These are phyloP conservation scores for Caenorhabditis sp. DNA, from an alignment of 2,888 invertebrate genomes.

Conservation along the genomic window DNA sequence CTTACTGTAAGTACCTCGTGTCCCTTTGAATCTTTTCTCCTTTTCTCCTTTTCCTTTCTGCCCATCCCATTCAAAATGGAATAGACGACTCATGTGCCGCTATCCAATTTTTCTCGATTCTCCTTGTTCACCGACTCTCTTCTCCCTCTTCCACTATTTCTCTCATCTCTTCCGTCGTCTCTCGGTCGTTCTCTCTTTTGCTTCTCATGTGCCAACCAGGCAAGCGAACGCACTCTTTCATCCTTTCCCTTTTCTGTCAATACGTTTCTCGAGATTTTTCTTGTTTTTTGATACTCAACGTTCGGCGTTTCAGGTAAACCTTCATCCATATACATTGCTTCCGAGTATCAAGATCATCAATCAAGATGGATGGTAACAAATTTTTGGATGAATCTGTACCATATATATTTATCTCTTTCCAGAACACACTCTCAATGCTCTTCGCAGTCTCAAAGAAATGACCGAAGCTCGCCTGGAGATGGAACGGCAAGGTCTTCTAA, in stretches of 20 bases:
- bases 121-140: neutral
- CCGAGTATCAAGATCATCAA: neutral
- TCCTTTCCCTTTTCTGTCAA: neutral
- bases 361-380: constrained; percentile 8
- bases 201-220: constrained; percentile 7
- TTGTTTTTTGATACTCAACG: no score
- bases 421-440: constrained; percentile 10
- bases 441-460: constrained; percentile 15
- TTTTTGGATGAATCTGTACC: neutral
- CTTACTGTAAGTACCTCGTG: neutral
- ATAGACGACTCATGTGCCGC: neutral
- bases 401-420: neutral
- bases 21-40: constrained; percentile 1
- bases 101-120: neutral
- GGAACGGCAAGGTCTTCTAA: neutral
- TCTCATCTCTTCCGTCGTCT: neutral
- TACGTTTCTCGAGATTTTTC: neutral
- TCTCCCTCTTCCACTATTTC: neutral
- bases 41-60: neutral
- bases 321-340: neutral
- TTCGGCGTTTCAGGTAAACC: constrained; percentile 19
- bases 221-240: constrained; percentile 8
- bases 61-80: constrained; percentile 1
- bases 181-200: constrained; percentile 9
- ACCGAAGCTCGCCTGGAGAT: constrained; percentile 12